phyloP scores from a whole-genome alignment of 2,797 vertebrate species.

The Chelmon rostratus region DNA sequence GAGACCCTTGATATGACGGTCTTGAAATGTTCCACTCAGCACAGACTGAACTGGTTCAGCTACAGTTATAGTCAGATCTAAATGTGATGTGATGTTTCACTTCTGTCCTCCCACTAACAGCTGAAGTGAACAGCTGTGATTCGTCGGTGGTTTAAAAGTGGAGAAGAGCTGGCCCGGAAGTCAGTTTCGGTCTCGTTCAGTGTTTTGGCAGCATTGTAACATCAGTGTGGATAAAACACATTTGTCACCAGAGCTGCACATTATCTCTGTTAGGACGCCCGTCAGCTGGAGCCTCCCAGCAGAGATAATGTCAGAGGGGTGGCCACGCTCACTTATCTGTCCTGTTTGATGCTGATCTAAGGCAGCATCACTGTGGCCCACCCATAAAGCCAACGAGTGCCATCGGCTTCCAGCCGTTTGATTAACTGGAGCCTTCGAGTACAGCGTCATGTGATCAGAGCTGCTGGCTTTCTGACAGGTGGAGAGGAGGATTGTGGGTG shows the following conservation, averaged over 20 bases:
- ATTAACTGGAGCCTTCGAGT: conserved; percentile 45
- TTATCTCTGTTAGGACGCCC: conserved; percentile 18
- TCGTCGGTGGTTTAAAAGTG: background rate
- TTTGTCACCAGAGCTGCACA: conserved; percentile 1
- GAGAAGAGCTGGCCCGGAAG: background rate
- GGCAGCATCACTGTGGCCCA: background rate
- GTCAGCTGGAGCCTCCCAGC: conserved; percentile 11
- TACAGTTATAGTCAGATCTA: background rate
- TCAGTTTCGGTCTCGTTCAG: background rate
- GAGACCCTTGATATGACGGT: background rate
- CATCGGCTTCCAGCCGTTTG: conserved; percentile 41
- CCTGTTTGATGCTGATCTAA: conserved; percentile 54
- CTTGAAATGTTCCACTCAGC: conserved; percentile 6
- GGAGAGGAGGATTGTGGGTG: background rate
- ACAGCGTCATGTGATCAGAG: conserved; percentile 35
- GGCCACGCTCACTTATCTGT: conserved; percentile 29
- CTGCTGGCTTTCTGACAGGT: conserved; percentile 19
- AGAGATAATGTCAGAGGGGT: conserved; percentile 27
- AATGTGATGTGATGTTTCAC: background rate
- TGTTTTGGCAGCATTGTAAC: background rate
- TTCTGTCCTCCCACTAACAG: background rate
- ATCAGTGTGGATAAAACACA: background rate
- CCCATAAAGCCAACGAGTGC: conserved; percentile 9
- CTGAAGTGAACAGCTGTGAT: background rate
- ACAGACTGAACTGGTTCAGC: background rate